Base-by-base conservation (phyloP, 53 echinoderm and acorn worm genomes). In the Patiria pectinifera region DNA sequence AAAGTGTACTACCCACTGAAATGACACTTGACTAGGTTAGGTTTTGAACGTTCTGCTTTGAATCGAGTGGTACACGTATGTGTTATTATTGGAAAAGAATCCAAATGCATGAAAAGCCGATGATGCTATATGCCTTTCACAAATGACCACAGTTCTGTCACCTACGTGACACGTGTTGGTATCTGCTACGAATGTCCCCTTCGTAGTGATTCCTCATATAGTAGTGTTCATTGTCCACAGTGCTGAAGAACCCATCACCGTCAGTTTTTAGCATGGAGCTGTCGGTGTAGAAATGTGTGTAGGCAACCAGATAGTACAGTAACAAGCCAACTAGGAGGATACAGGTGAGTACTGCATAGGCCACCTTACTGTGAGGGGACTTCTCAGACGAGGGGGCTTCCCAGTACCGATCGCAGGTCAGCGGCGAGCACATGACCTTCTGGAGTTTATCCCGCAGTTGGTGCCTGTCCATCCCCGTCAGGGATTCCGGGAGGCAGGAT, bases 341-440 rank as follows among this genome's bases (percentile, higher is more conserved):
- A 66, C 91, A 75, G n/a, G 91, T 82, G 8, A 87, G 71, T 23
- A 91, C 48, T 4, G 91, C 76, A 76, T 91, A 91, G 62, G 84
- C 88, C 11, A 83, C 76, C 72, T 69, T 85, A 70, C 76, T 70
- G 8, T 91, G 86, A 43, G 93, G 61, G 43, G 95, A 83, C 10
- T 82, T 89, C 96, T 95, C 91, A 69, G 94, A 63, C 11, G 91
- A 82, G 46, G 93, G 95, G 26, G 80, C 87, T 61, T 97, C 97
- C 93, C 94, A 94, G 87, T 93, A 97, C n/a, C 93, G 91, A 19
- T 97, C 96, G 91, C 97, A 97, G 43, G 97, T 96, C 81, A 97
- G 83, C 48, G 82, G 92, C 43, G 89, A 91, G 86, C 97, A 97
- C 76, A 95, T 49, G 82, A 84, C 77, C 76, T 71, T 85, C 82